Percentiles rank a stretch among this genome's conserved stretches.
phyloP scores from a whole-genome alignment of 2,113 vertebrate genomes.

The Peucedramus taeniatus region DNA sequence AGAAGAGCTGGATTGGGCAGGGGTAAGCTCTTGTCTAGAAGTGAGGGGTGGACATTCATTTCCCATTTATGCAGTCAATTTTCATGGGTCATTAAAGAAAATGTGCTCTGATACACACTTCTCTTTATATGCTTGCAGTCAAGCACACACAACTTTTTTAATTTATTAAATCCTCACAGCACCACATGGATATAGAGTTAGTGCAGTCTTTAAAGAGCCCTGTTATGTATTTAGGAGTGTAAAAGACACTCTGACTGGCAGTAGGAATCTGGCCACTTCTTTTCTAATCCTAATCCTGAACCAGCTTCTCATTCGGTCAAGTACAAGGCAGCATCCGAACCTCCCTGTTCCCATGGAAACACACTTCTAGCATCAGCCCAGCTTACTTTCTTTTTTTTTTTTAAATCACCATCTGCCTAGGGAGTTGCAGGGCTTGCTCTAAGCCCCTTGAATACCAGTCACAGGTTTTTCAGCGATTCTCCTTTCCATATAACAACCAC shows the following conservation, averaged over 20 bases:
- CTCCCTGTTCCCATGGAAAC: constrained; percentile 76
- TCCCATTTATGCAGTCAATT: background rate
- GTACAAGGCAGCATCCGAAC: constrained; percentile 52
- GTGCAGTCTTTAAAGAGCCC: background rate
- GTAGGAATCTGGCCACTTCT: background rate
- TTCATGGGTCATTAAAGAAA: background rate
- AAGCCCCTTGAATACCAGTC: background rate
- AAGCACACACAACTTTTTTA: background rate
- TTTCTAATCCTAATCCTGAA: constrained; percentile 36
- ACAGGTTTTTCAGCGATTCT: background rate
- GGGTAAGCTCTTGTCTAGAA: background rate
- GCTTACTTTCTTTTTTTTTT: constrained; percentile 46
- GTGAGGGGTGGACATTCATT: background rate
- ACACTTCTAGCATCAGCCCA: constrained; percentile 61
- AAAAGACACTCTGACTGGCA: background rate
- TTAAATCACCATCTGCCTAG: constrained; percentile 69
- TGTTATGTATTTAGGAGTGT: background rate
- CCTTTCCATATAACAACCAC: background rate
- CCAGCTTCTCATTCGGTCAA: constrained; percentile 59
- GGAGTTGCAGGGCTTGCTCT: constrained; percentile 29
- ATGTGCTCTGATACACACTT: background rate
- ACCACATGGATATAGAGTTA: background rate
- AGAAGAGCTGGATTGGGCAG: background rate
- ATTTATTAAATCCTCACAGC: background rate
- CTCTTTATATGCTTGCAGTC: background rate